Evolutionary conservation across 37 sponge, comb jelly and placozoan species (phyloP), one percentile per base, ranked within the genome.

Genomic region (Ephydatia muelleri): DNA sequence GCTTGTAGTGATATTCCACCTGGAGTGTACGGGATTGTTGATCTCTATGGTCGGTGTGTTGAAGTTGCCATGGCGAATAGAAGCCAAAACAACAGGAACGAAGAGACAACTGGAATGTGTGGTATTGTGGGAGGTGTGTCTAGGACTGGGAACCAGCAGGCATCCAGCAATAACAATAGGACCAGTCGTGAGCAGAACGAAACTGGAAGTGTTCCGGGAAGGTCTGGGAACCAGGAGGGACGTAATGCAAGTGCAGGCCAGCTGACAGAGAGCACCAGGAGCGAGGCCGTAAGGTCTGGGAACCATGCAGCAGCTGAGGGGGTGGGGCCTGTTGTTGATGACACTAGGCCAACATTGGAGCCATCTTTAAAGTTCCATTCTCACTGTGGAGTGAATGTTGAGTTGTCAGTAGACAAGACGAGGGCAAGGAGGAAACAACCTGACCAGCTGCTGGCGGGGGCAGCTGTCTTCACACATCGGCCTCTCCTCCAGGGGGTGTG

Each of bases 31-130:
- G 82, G 71, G 14, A 37, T 68, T 14, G 82, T 68, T 23, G 82
- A 81, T 28, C 38, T 81, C 1, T 81, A 81, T 35, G 82, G 82
- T 3, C 82, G 38, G 71, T 81, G 82, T 69, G 38, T 40, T 27
- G 23, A 31, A 27, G 82, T 81, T 35, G 38, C 68, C 39, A 30
- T 81, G 25, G 38, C 71, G 0, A 68, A 26, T 9, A 28, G 28
- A 68, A 68, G 8, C 5, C 70, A 68, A 68, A 28, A 28, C 29
- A 68, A 26, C 70, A 68, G 26, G 29, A 68, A 5, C 6, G 43
- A 43, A 9, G 43, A 43, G 43, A 43, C 43, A 43, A 6, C 6
- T 43, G 43, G 43, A 43, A n/a, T n/a, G n/a, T n/a, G n/a, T n/a
- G 43, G 6, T 6, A 43, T 9, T 43, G 6, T 9, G 43, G 43